These are phyloP conservation scores for Folsomia manolachei DNA, from an alignment of 2,888 invertebrate species.

Conservation along the genomic window DNA sequence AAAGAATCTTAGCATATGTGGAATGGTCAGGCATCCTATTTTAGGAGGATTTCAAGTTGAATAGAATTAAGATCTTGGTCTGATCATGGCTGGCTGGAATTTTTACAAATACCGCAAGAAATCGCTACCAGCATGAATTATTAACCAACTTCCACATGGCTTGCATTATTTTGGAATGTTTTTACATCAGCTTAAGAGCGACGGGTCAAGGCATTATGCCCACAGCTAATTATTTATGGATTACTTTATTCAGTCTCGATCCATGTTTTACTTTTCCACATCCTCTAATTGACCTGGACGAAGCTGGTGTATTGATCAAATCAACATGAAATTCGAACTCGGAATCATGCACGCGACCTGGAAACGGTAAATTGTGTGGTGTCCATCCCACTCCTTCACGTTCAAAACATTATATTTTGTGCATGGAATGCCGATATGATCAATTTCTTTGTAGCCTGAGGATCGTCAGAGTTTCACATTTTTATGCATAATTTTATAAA, in stretches of 20 bases:
- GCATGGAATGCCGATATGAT: neutral
- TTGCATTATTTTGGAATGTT: too few relatives aligned
- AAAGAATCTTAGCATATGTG: too few relatives aligned
- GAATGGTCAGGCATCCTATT: conserved; percentile 21
- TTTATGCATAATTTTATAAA: neutral
- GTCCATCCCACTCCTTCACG: neutral
- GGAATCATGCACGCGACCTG: neutral
- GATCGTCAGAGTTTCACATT: neutral
- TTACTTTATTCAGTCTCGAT: too few relatives aligned
- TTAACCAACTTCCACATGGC: too few relatives aligned
- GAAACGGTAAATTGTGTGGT: neutral
- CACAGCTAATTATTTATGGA: neutral
- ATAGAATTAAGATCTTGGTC: neutral
- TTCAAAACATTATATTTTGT: neutral
- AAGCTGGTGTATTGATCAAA: too few relatives aligned
- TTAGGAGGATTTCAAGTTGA: neutral
- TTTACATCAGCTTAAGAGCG: too few relatives aligned
- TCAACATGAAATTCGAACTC: neutral
- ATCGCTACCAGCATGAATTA: neutral
- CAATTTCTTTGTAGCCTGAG: neutral
- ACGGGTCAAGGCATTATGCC: neutral
- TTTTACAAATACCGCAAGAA: neutral
- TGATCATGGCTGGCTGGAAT: neutral
- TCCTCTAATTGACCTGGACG: too few relatives aligned
- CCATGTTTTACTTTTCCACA: too few relatives aligned